These are phyloP conservation scores for Meteorus sp. DNA, from an alignment of 1,140 invertebrate species.

Conservation along the genomic window DNA sequence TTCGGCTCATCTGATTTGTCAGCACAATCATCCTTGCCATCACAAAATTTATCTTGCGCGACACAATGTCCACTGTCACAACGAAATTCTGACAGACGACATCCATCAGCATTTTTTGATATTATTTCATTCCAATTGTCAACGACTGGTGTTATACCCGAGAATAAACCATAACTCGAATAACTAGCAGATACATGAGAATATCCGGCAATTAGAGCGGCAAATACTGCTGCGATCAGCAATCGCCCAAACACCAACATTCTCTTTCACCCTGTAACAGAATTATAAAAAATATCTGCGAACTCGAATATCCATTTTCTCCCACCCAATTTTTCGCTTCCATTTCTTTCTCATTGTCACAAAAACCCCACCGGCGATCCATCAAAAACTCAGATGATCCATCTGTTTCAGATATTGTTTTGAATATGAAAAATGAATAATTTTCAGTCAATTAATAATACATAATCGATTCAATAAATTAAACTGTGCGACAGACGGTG, in stretches of 20 bases:
- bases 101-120: constrained; percentile 37
- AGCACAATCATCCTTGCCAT: constrained; percentile 76
- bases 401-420: too few relatives aligned
- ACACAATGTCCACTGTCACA: constrained; percentile 75
- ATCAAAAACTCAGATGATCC: too few relatives aligned
- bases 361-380: too few relatives aligned
- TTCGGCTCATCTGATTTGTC: constrained; percentile 78
- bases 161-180: constrained; percentile 30
- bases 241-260: constrained; percentile 54
- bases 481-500: neutral
- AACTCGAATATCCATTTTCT: neutral
- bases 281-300: neutral
- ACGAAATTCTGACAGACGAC: constrained; percentile 63
- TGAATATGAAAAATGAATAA: too few relatives aligned
- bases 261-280: constrained; percentile 44
- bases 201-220: constrained; percentile 40
- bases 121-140: constrained; percentile 24
- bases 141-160: constrained; percentile 26
- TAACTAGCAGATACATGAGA: constrained; percentile 31
- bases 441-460: too few relatives aligned
- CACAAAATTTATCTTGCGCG: constrained; percentile 75
- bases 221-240: constrained; percentile 56
- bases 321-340: neutral
- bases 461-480: too few relatives aligned
- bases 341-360: too few relatives aligned